A percentile compares a stretch with the other conserved stretches of the same genome.
Conservation (phyloP, 2,888 invertebrate genomes). For the Eupelmus urozonus region DNA sequence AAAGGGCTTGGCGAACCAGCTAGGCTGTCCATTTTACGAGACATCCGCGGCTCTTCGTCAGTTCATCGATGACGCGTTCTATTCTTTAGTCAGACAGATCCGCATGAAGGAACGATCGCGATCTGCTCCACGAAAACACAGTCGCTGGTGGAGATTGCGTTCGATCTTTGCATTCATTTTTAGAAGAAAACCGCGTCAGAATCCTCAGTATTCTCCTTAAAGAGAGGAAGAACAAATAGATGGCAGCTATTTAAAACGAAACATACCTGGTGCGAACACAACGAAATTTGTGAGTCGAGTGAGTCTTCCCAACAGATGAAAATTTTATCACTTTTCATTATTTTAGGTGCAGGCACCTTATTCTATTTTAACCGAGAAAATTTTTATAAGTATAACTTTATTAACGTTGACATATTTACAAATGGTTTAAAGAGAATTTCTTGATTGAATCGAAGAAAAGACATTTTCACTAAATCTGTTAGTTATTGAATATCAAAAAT, state of each 20-base stretch:
- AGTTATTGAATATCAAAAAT: background rate
- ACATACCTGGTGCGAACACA: conserved; percentile 39
- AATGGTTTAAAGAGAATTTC: conserved; percentile 29
- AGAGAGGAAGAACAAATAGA: background rate
- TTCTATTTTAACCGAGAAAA: conserved; percentile 33
- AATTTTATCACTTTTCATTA: conserved; percentile 30
- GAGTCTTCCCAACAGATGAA: conserved; percentile 47
- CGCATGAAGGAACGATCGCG: conserved; percentile 84
- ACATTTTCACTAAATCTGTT: conserved; percentile 12
- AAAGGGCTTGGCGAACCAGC: conserved; percentile 88
- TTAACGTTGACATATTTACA: conserved; percentile 33
- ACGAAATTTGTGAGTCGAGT: conserved; percentile 49
- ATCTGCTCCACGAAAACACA: conserved; percentile 81
- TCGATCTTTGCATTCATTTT: conserved; percentile 91
- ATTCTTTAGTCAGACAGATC: conserved; percentile 92
- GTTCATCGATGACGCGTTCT: conserved; percentile 94
- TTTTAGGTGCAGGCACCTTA: conserved; percentile 56
- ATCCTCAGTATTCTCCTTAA: conserved; percentile 45
- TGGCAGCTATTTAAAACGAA: conserved; percentile 23
- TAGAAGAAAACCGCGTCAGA: conserved; percentile 78
- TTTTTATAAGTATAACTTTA: conserved; percentile 44
- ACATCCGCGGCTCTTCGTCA: conserved; percentile 93
- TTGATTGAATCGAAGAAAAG: background rate
- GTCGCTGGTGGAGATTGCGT: conserved; percentile 90
- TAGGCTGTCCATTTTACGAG: conserved; percentile 94